Conservation (phyloP, 2,113 vertebrate genomes). For the Prinia subflava region DNA sequence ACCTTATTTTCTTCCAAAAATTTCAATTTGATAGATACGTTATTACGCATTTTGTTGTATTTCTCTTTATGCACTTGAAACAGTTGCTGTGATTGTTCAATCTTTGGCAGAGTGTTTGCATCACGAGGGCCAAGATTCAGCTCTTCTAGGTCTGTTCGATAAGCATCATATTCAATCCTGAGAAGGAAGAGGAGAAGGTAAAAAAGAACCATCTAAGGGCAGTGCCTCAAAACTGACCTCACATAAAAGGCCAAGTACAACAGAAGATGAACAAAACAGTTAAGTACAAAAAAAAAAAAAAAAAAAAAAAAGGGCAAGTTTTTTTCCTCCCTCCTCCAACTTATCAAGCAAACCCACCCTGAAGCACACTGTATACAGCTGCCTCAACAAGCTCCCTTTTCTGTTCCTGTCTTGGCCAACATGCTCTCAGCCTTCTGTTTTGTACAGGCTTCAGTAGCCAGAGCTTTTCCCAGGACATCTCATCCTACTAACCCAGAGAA, state of each 20-base stretch:
- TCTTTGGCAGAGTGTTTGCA: constrained; percentile 89
- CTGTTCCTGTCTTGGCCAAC: background rate
- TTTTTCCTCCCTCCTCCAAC: background rate
- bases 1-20: constrained; percentile 99
- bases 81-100: constrained; percentile 89
- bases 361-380: background rate
- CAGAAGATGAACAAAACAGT: background rate
- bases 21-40: constrained; percentile 92
- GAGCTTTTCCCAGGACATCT: background rate
- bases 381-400: background rate
- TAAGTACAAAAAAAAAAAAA: background rate
- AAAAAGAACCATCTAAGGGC: background rate
- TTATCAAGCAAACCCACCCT: background rate
- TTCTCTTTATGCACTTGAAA: constrained; percentile 95
- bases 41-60: constrained; percentile 93
- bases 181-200: background rate
- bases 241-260: background rate
- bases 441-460: background rate
- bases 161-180: constrained; percentile 95
- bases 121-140: constrained; percentile 94
- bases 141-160: constrained; percentile 95
- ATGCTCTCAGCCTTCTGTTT: background rate
- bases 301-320: background rate
- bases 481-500: background rate
- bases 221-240: background rate